Evolutionary conservation across 2,113 vertebrate species (phyloP).

Genomic region (Onychostruthus taczanowskii): DNA sequence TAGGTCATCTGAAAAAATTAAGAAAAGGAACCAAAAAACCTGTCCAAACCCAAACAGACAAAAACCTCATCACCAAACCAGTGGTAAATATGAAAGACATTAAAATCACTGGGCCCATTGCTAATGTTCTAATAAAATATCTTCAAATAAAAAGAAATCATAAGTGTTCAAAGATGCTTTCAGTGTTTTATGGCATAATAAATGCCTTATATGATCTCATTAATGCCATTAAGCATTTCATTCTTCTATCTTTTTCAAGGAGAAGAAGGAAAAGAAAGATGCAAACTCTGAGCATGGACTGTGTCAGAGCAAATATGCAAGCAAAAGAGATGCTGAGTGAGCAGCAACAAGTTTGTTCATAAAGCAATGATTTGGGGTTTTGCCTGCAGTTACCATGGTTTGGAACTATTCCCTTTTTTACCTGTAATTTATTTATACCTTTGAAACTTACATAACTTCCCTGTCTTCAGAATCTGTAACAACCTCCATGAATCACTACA

Average conservation of each 20-base stretch:
- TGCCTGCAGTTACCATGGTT: not conserved
- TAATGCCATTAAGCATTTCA: not conserved
- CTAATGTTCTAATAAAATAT: not conserved
- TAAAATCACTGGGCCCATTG: not conserved
- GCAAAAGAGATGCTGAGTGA: fast-evolving
- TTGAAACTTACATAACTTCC: not conserved
- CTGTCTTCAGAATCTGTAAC: not conserved
- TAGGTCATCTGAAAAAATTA: not conserved
- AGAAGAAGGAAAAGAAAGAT: not conserved
- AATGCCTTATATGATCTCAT: not conserved
- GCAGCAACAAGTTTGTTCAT: not conserved
- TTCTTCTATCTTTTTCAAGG: not conserved
- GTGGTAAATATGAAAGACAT: not conserved
- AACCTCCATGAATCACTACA: not conserved
- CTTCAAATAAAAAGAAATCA: constrained; percentile 1
- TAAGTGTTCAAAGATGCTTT: not conserved
- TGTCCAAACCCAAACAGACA: not conserved
- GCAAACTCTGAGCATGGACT: not conserved
- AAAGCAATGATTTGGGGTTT: not conserved
- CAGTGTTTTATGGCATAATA: not conserved
- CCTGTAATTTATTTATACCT: not conserved
- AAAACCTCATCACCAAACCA: not conserved
- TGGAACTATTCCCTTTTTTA: not conserved
- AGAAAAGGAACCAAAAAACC: not conserved
- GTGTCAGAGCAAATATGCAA: not conserved